Base-by-base conservation (phyloP, 2,113 vertebrate species). In the Climacteris rufus region DNA sequence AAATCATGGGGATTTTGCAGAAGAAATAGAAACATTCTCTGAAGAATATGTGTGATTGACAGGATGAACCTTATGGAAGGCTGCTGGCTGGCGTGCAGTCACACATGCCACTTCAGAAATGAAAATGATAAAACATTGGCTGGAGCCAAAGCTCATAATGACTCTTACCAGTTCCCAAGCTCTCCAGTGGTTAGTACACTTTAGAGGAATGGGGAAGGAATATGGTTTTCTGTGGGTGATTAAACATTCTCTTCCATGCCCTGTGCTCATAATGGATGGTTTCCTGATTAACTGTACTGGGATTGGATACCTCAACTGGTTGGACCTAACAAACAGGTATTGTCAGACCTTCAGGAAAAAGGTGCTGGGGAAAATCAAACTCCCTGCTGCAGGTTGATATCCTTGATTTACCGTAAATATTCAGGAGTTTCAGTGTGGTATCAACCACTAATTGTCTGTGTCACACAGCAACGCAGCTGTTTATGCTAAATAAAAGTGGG, bases 161-260 rank as follows among this genome's bases (percentile, higher is more conserved):
- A 88, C 35, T 90, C 17, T 24, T 16, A 60, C 15, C 33, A 20
- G 8, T 64, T 60, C 33, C 65, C n/a, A 54, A 79, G 35, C 60
- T 47, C 82, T 66, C 33, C 2, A 2, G 44, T 9, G 19, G 37
- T 78, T 60, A 42, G 59, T 39, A 27, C 24, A 24, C 12, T 40
- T 44, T 2, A 57, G 59, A 90, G 72, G 91, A 95, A 92, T 57
- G 63, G 63, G 86, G 86, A 86, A 92, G 83, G 22, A 21, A 57
- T 69, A 56, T 7, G 22, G n/a, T 22, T 92, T 83, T 86, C 45
- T 77, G 37, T 11, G 25, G 9, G 28, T 53, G 68, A 39, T 68
- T 65, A 72, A 60, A 53, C 10, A 1, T 40, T 86, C 2, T 1
- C 63, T 83, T 76, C n/a, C 19, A 13, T 45, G 76, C 53, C 61